These are phyloP conservation scores for Pocillopora grandis DNA, from an alignment of 92 coral and sea anemone genomes.

Conservation along the genomic window DNA sequence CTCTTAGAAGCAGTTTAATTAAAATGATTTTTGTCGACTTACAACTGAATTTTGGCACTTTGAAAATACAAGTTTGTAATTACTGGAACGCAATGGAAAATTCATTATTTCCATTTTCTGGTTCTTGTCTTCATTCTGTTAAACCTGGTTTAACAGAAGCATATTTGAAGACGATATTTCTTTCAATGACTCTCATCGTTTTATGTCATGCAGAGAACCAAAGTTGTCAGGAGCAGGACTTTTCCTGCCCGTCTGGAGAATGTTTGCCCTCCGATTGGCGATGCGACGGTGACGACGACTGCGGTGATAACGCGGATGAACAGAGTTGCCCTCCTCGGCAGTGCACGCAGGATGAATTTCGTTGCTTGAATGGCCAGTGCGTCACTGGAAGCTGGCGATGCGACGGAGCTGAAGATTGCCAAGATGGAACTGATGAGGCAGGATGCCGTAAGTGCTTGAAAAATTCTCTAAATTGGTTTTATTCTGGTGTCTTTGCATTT, in stretches of 20 bases:
- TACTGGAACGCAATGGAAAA: too few species aligned
- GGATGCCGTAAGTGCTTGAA: slow-evolving; percentile 77
- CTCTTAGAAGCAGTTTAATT: too few species aligned
- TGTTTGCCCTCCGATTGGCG: slow-evolving; percentile 75
- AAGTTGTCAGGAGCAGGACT: slow-evolving; percentile 57
- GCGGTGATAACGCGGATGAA: slow-evolving; percentile 94
- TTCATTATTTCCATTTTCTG: too few species aligned
- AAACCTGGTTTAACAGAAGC: too few species aligned
- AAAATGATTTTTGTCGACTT: too few species aligned
- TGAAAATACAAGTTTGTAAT: too few species aligned
- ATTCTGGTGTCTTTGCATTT: not conserved
- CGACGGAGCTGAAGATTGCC: slow-evolving; percentile 83
- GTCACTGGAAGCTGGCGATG: slow-evolving; percentile 62
- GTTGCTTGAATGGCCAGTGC: slow-evolving; percentile 60
- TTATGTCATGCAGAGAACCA: slow-evolving; percentile 26
- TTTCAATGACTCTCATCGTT: not conserved
- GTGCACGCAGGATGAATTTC: slow-evolving; percentile 64
- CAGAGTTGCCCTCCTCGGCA: slow-evolving; percentile 55
- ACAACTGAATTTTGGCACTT: too few species aligned
- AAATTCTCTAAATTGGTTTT: not conserved
- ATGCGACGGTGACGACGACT: slow-evolving; percentile 86
- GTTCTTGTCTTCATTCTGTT: too few species aligned
- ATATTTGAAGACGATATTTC: not conserved
- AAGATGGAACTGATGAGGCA: slow-evolving; percentile 73
- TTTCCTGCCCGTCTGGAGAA: slow-evolving; percentile 66